Evolutionary conservation across 2,797 vertebrate species (phyloP).

Genomic region (Acrossocheilus fasciatus): DNA sequence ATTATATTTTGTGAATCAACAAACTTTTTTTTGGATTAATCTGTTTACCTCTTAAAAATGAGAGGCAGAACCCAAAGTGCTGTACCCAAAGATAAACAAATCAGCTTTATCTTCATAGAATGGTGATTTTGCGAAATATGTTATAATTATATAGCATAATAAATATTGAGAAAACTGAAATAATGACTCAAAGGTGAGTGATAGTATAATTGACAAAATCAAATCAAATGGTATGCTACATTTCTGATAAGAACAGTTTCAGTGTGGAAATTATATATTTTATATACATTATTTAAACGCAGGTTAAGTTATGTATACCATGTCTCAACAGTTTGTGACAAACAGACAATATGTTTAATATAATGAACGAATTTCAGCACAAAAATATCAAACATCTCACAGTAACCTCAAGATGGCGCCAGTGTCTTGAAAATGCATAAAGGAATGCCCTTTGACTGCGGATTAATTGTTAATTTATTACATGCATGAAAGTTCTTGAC

Average conservation of each 20-base stretch:
- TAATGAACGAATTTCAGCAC: background rate
- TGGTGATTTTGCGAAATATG: background rate
- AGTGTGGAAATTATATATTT: background rate
- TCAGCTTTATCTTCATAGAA: background rate
- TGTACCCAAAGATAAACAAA: background rate
- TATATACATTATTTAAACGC: background rate
- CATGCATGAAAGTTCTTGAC: background rate
- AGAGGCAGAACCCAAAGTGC: background rate
- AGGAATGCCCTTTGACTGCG: background rate
- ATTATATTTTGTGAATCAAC: background rate
- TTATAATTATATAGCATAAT: background rate
- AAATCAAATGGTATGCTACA: background rate
- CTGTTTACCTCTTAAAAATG: background rate
- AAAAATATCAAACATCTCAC: background rate
- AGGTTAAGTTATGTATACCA: background rate
- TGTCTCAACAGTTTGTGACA: background rate
- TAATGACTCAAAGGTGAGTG: background rate
- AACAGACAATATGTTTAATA: background rate
- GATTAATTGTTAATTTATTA: background rate
- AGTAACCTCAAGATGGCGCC: slow-evolving; percentile 21
- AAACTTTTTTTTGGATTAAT: background rate
- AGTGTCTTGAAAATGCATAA: slow-evolving; percentile 10
- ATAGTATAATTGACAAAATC: background rate
- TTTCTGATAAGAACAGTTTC: background rate
- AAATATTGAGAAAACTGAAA: background rate